Percentiles rank a stretch among this genome's conserved stretches.
Evolutionary conservation across 53 echinoderm and acorn worm species (phyloP).

Genomic region (Henricia sp.): DNA sequence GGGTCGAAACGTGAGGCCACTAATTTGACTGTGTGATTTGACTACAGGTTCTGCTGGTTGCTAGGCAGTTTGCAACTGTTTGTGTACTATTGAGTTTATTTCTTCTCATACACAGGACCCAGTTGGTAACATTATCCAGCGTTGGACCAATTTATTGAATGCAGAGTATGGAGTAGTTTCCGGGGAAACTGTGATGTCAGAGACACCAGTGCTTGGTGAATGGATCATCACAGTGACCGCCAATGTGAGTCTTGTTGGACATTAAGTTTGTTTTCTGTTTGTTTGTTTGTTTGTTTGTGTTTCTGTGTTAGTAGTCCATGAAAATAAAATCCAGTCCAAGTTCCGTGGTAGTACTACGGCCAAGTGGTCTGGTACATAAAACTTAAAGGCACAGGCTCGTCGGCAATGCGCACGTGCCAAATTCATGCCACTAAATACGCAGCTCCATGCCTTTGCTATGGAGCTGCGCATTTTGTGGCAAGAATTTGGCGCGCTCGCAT

Average conservation of each 20-base stretch:
- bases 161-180: slow-evolving; percentile 77
- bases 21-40: too few species aligned
- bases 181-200: slow-evolving; percentile 81
- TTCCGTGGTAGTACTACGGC: background rate
- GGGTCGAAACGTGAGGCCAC: too few species aligned
- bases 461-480: too few species aligned
- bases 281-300: too few species aligned
- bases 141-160: slow-evolving; percentile 52
- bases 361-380: background rate
- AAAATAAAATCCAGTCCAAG: too few species aligned
- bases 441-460: background rate
- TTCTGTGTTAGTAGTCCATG: too few species aligned
- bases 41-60: too few species aligned
- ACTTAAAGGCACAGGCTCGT: background rate
- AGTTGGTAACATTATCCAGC: slow-evolving; percentile 80
- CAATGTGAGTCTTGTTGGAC: slow-evolving; percentile 60
- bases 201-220: slow-evolving; percentile 82
- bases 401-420: background rate
- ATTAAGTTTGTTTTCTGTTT: background rate
- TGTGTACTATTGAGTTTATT: background rate
- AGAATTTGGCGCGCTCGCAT: too few species aligned
- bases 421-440: background rate
- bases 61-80: too few species aligned
- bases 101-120: slow-evolving; percentile 70
- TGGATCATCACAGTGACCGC: slow-evolving; percentile 83